Percentiles rank a stretch among this genome's conserved stretches.
These are phyloP conservation scores for Pimpla rufipes DNA, from an alignment of 2,888 invertebrate genomes.

Conservation along the genomic window DNA sequence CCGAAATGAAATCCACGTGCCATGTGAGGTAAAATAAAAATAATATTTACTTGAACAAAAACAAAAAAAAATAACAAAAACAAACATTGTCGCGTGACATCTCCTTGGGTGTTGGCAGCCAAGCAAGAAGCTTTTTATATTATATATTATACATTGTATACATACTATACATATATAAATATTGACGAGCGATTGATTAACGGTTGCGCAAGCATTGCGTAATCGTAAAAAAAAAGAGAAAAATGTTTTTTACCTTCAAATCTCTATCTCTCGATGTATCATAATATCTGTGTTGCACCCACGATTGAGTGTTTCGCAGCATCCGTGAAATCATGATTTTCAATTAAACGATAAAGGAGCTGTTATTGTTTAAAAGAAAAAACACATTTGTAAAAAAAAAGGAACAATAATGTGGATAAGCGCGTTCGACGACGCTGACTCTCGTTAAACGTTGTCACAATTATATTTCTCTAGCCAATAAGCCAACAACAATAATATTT, in stretches of 20 bases:
- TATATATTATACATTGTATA: constrained; percentile 59
- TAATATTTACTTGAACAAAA: constrained; percentile 22
- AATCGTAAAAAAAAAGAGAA: constrained; percentile 59
- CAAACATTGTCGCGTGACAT: constrained; percentile 66
- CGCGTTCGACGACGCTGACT: constrained; percentile 8
- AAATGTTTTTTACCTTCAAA: constrained; percentile 76
- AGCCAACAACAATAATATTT: constrained; percentile 43
- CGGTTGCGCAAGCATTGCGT: constrained; percentile 73
- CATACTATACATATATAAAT: constrained; percentile 68
- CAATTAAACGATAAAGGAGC: constrained; percentile 9
- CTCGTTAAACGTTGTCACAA: constrained; percentile 24
- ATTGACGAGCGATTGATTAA: constrained; percentile 74
- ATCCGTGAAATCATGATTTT: constrained; percentile 34
- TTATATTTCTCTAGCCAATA: constrained; percentile 49
- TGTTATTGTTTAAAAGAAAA: background rate
- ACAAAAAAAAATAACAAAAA: constrained; percentile 26
- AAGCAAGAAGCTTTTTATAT: constrained; percentile 76
- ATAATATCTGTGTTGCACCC: constrained; percentile 76
- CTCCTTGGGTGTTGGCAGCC: constrained; percentile 76
- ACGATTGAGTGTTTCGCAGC: constrained; percentile 73
- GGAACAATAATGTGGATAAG: constrained; percentile 9
- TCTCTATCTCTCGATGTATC: constrained; percentile 74
- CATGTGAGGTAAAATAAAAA: constrained; percentile 75
- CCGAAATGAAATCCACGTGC: constrained; percentile 81
- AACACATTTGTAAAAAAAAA: constrained; percentile 1